Evolutionary conservation across 2,797 vertebrate genomes (phyloP).

Genomic region (Sebastes variabilis): DNA sequence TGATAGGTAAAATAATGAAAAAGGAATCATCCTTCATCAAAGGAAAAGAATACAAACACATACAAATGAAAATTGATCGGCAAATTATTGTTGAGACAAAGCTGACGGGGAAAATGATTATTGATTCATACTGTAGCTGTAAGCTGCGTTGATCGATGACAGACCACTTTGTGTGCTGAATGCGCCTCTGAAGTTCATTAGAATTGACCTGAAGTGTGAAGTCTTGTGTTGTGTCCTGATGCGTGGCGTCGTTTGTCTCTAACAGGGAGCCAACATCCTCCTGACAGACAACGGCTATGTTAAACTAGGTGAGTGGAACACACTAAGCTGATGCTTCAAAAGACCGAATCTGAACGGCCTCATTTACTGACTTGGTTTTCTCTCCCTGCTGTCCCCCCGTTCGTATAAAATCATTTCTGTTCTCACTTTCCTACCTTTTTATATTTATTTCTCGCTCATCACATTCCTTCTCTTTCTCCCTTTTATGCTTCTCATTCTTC

Average conservation of each 20-base stretch:
- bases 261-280: slow-evolving; percentile 97
- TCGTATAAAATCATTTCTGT: not conserved
- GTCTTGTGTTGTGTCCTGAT: not conserved
- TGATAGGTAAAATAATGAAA: not conserved
- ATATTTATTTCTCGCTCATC: not conserved
- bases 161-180: not conserved
- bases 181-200: not conserved
- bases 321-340: slow-evolving; percentile 12
- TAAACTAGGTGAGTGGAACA: slow-evolving; percentile 90
- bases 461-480: not conserved
- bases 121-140: not conserved
- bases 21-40: not conserved
- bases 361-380: slow-evolving; percentile 24
- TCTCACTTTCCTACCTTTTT: not conserved
- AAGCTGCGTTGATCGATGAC: not conserved
- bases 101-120: not conserved
- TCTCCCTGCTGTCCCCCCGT: not conserved
- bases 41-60: not conserved
- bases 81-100: not conserved
- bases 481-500: not conserved
- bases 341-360: slow-evolving; percentile 10
- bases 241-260: slow-evolving; percentile 41
- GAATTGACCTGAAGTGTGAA: slow-evolving; percentile 8
- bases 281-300: slow-evolving; percentile 97
- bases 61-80: not conserved